These are phyloP conservation scores for Ptiloglossa arizonensis DNA, from an alignment of 1,140 invertebrate genomes.

Conservation along the genomic window DNA sequence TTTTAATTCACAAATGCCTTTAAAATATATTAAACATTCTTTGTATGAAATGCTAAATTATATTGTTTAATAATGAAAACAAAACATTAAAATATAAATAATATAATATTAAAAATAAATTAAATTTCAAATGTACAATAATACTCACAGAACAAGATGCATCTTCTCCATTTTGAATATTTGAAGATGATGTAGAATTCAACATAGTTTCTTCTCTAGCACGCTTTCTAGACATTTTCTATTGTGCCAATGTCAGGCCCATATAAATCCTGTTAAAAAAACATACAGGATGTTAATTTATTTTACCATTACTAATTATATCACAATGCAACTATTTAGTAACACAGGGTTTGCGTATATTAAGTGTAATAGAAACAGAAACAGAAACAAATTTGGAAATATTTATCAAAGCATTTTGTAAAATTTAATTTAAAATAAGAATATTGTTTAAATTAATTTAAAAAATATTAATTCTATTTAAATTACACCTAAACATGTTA, in stretches of 20 bases:
- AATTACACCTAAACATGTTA: neutral
- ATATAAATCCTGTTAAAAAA: constrained; percentile 55
- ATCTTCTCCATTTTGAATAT: constrained; percentile 66
- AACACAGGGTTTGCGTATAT: neutral
- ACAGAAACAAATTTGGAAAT: neutral
- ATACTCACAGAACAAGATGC: constrained; percentile 68
- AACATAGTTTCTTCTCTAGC: constrained; percentile 67
- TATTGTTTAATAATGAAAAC: neutral
- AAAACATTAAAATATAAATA: neutral
- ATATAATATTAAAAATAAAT: too few species aligned
- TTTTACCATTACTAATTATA: neutral
- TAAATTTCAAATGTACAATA: neutral
- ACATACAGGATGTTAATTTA: neutral
- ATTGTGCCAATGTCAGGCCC: constrained; percentile 46
- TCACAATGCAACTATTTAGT: too few species aligned
- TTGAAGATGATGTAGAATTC: constrained; percentile 42
- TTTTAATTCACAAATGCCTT: neutral
- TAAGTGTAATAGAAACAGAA: neutral
- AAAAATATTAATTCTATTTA: neutral
- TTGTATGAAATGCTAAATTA: neutral
- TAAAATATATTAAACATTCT: neutral
- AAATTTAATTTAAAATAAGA: neutral
- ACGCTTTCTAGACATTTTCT: constrained; percentile 74
- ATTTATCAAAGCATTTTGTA: neutral
- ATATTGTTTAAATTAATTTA: neutral